Conservation (phyloP, 2,888 invertebrate genomes). For the Hypsopygia costalis region DNA sequence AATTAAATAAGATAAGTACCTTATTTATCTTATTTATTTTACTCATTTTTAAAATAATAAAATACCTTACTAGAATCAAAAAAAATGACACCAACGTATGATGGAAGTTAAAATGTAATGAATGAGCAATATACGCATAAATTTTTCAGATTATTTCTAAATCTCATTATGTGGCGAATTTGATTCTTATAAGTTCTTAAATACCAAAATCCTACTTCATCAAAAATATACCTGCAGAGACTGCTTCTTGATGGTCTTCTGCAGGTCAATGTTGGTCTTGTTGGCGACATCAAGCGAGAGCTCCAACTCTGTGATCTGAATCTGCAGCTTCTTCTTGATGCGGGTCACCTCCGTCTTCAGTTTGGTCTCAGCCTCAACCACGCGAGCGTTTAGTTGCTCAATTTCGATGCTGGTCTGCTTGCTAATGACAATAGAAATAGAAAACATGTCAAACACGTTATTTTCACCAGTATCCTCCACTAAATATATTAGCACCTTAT, state of each 20-base stretch:
- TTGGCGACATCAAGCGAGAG: constrained; percentile 98
- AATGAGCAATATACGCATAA: too few relatives aligned
- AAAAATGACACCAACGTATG: too few relatives aligned
- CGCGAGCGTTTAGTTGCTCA: constrained; percentile 96
- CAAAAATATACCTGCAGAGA: constrained; percentile 90
- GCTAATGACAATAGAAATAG: constrained; percentile 76
- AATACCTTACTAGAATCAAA: too few relatives aligned
- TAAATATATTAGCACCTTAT: constrained; percentile 4
- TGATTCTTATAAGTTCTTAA: too few relatives aligned
- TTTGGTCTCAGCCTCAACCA: constrained; percentile 97
- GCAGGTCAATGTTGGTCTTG: constrained; percentile 98
- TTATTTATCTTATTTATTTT: too few relatives aligned
- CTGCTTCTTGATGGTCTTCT: constrained; percentile 98
- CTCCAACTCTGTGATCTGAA: constrained; percentile 98
- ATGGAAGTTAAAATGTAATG: too few relatives aligned
- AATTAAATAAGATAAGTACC: too few relatives aligned
- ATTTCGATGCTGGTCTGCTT: constrained; percentile 99
- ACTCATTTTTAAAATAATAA: too few relatives aligned
- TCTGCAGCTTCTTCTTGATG: constrained; percentile 99
- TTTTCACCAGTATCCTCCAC: background rate
- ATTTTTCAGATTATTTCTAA: too few relatives aligned
- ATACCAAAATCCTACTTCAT: too few relatives aligned
- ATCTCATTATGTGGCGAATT: too few relatives aligned
- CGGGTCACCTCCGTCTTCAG: constrained; percentile 97
- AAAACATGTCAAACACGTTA: background rate